Evolutionary conservation across 2,113 vertebrate species (phyloP).

Genomic region (Megatriorchis doriae): DNA sequence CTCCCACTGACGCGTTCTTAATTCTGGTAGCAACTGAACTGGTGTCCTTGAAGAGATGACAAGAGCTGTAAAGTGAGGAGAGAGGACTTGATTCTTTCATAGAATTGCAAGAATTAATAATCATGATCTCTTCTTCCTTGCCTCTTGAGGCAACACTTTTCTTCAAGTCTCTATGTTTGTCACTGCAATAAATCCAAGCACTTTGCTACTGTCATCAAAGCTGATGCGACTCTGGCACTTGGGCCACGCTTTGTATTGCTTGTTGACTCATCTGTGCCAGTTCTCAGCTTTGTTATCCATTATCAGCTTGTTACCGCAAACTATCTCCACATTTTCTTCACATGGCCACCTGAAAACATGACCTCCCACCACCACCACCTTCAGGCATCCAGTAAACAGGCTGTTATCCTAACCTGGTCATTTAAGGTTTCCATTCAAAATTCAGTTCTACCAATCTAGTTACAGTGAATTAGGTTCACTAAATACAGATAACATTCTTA

Average conservation of each 20-base stretch:
- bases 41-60: background rate
- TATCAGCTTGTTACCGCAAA: background rate
- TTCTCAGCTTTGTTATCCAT: background rate
- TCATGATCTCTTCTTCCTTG: background rate
- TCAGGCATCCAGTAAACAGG: no score
- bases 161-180: background rate
- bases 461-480: background rate
- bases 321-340: background rate
- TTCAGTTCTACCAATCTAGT: background rate
- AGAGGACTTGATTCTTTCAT: background rate
- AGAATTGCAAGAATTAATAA: background rate
- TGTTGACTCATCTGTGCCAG: background rate
- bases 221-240: background rate
- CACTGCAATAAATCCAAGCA: background rate
- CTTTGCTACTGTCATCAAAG: background rate
- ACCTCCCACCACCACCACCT: background rate
- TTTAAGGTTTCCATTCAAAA: background rate
- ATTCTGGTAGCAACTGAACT: background rate
- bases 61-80: background rate
- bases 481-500: background rate
- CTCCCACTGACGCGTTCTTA: background rate
- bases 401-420: background rate
- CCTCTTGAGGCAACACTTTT: background rate
- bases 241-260: background rate
- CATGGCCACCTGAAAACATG: rapidly evolving